These are phyloP conservation scores for Myotis vivesi DNA, from an alignment of 2,797 vertebrate species.

Conservation along the genomic window DNA sequence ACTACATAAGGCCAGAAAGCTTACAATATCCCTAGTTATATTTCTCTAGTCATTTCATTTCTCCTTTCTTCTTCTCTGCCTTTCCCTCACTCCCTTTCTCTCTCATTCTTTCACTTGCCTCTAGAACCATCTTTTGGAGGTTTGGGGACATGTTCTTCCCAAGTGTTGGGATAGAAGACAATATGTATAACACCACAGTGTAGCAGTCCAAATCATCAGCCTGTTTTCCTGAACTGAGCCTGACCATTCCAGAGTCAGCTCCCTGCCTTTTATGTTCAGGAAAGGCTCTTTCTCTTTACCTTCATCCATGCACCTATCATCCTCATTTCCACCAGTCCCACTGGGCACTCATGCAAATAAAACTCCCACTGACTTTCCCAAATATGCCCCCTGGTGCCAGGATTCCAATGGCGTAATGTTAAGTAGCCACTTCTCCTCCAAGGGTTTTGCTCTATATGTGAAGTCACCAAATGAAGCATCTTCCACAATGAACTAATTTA, in stretches of 20 bases:
- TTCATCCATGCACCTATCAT: background rate
- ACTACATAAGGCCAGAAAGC: background rate
- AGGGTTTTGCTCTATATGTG: background rate
- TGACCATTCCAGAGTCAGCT: background rate
- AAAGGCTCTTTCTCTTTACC: background rate
- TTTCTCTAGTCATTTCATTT: background rate
- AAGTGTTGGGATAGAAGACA: background rate
- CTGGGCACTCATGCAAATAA: background rate
- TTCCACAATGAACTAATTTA: slow-evolving; percentile 26
- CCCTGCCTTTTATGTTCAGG: background rate
- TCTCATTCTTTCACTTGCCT: background rate
- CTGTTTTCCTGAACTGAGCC: background rate
- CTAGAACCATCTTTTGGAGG: background rate
- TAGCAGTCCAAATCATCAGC: background rate
- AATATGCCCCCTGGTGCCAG: background rate
- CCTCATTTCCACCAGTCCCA: background rate
- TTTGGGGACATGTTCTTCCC: background rate
- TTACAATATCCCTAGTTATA: background rate
- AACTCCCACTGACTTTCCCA: background rate
- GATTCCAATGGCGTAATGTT: background rate
- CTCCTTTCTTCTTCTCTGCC: background rate
- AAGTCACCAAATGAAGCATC: background rate
- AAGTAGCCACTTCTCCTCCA: background rate
- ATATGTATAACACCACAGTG: background rate
- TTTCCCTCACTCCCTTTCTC: no score